Evolutionary conservation across 2,888 invertebrate species (phyloP).

Genomic region (Clunio marinus): DNA sequence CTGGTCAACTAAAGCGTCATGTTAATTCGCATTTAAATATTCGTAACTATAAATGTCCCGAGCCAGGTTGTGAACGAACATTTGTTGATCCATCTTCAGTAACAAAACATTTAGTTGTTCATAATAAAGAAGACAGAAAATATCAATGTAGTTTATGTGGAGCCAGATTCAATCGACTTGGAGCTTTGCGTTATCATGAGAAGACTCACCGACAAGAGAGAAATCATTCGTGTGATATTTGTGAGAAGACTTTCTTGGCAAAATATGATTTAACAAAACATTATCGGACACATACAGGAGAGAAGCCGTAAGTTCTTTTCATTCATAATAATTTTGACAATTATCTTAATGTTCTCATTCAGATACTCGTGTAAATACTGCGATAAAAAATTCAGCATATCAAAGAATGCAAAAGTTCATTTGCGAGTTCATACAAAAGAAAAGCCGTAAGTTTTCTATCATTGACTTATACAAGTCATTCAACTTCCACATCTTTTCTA

Average conservation of each 20-base stretch:
- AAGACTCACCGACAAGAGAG: slow-evolving; percentile 28
- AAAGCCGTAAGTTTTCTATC: slow-evolving; percentile 2
- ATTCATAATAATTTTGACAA: background rate
- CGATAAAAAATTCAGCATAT: slow-evolving; percentile 19
- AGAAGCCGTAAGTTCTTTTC: slow-evolving; percentile 3
- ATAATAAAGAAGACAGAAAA: slow-evolving; percentile 29
- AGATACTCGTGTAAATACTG: slow-evolving; percentile 7
- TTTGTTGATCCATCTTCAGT: slow-evolving; percentile 26
- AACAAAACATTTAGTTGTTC: slow-evolving; percentile 20
- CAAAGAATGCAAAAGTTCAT: slow-evolving; percentile 26
- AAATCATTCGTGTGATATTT: slow-evolving; percentile 4
- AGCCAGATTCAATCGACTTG: background rate
- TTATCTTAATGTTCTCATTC: background rate
- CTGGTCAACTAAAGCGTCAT: slow-evolving; percentile 23
- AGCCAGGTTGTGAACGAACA: slow-evolving; percentile 10
- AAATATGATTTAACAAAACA: slow-evolving; percentile 31
- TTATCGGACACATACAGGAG: slow-evolving; percentile 9
- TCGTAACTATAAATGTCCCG: slow-evolving; percentile 20
- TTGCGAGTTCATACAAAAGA: slow-evolving; percentile 13
- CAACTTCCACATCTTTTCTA: background rate
- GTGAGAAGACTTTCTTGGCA: slow-evolving; percentile 12
- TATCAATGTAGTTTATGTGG: slow-evolving; percentile 11
- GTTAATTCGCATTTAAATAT: background rate
- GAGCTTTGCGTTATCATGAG: slow-evolving; percentile 28
- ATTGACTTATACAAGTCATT: background rate